Evolutionary conservation across 1,140 invertebrate genomes (phyloP).

Genomic region (Palaemon carinicauda): DNA sequence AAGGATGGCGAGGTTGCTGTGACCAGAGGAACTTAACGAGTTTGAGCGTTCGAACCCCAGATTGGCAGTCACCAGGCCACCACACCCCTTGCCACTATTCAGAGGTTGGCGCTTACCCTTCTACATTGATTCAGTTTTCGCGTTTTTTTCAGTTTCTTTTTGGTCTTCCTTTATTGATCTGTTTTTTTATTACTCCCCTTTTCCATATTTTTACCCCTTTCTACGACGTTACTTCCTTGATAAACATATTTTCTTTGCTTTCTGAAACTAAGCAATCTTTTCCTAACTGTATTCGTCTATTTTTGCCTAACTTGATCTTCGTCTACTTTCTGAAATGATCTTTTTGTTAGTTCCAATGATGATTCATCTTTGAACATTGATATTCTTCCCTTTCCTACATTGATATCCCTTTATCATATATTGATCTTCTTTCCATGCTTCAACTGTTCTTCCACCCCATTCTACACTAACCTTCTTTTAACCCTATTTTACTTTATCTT

Average conservation of each 20-base stretch:
- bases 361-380: too few species aligned
- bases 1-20: too few species aligned
- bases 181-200: not conserved
- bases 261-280: not conserved
- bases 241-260: not conserved
- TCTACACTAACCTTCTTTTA: not conserved
- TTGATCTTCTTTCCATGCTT: not conserved
- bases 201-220: not conserved
- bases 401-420: not conserved
- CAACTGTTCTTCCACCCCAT: too few species aligned
- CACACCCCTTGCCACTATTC: too few species aligned
- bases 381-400: not conserved
- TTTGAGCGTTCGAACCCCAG: too few species aligned
- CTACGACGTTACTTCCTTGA: not conserved
- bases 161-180: not conserved
- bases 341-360: not conserved
- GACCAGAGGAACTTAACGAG: too few species aligned
- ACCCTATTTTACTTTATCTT: too few species aligned
- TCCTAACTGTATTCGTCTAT: not conserved
- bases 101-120: too few species aligned
- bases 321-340: too few species aligned
- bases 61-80: too few species aligned
- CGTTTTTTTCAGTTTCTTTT: not conserved
- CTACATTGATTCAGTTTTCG: not conserved
- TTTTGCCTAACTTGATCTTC: not conserved